A percentile compares a stretch with the other conserved stretches of the same genome.
phyloP scores from a whole-genome alignment of 2,797 vertebrate genomes.

The Chelon auratus region DNA sequence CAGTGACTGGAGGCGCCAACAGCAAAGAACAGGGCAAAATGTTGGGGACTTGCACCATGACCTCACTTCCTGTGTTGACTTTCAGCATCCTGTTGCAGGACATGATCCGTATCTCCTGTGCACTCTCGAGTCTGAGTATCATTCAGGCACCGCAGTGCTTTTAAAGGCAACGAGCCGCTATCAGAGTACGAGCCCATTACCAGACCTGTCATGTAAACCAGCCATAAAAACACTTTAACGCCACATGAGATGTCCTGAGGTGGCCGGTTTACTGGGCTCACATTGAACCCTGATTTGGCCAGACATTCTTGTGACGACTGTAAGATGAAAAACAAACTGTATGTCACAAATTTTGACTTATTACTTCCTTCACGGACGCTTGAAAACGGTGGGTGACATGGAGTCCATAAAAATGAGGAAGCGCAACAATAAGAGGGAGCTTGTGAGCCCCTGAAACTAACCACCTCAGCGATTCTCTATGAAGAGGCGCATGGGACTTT shows the following conservation, averaged over 20 bases:
- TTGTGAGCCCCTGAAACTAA: conserved; percentile 43
- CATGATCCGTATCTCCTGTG: conserved; percentile 64
- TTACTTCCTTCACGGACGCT: conserved; percentile 46
- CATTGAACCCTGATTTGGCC: conserved; percentile 66
- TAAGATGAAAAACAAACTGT: conserved; percentile 29
- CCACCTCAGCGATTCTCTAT: conserved; percentile 61
- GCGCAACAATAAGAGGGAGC: conserved; percentile 45
- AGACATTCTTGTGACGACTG: conserved; percentile 30
- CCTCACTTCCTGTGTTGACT: conserved; percentile 83
- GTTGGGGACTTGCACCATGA: conserved; percentile 64
- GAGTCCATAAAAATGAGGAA: conserved; percentile 68
- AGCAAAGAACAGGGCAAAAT: conserved; percentile 27
- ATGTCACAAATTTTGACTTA: conserved; percentile 55
- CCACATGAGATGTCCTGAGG: conserved; percentile 39
- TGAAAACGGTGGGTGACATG: conserved; percentile 41
- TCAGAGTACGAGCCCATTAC: conserved; percentile 23
- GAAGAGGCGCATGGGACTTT: conserved; percentile 56
- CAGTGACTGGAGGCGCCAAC: conserved; percentile 46
- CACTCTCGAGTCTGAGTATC: conserved; percentile 25
- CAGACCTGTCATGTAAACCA: conserved; percentile 50
- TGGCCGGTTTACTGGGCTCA: conserved; percentile 53
- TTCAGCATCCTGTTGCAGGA: conserved; percentile 76
- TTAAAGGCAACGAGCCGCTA: conserved; percentile 40
- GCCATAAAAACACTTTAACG: conserved; percentile 56
- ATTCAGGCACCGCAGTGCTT: conserved; percentile 31